A percentile compares a stretch with the other conserved stretches of the same genome.
Conservation (phyloP, 2,113 vertebrate species). For the Enhydra lutris region DNA sequence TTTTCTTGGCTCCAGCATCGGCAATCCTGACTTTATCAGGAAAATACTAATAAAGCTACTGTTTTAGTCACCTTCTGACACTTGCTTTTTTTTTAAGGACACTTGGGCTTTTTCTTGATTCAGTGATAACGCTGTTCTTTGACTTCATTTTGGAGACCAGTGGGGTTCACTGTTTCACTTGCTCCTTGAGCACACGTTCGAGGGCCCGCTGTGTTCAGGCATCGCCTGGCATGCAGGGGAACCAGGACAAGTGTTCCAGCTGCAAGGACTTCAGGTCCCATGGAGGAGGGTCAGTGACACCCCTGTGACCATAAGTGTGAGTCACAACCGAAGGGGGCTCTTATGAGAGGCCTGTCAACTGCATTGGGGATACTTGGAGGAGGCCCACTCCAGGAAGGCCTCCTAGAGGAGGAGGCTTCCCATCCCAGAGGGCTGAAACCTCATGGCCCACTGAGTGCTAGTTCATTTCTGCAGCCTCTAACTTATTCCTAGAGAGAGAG, state of each 20-base stretch:
- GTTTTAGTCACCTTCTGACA: not conserved
- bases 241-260: not conserved
- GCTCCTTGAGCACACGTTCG: not conserved
- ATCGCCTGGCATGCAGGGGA: too few species aligned
- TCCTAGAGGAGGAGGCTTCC: not conserved
- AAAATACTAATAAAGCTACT: not conserved
- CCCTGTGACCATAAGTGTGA: not conserved
- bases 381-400: not conserved
- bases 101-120: not conserved
- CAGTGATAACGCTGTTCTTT: not conserved
- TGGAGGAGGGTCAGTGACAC: not conserved
- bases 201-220: not conserved
- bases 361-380: not conserved
- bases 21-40: not conserved
- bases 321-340: not conserved
- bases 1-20: not conserved
- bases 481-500: not conserved
- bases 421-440: not conserved
- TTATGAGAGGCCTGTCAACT: not conserved
- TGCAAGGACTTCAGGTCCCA: not conserved
- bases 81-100: not conserved
- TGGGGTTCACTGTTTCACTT: not conserved
- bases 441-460: not conserved
- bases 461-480: not conserved
- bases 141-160: not conserved